phyloP scores from a whole-genome alignment of 2,797 vertebrate species.

The Siniperca scherzeri region DNA sequence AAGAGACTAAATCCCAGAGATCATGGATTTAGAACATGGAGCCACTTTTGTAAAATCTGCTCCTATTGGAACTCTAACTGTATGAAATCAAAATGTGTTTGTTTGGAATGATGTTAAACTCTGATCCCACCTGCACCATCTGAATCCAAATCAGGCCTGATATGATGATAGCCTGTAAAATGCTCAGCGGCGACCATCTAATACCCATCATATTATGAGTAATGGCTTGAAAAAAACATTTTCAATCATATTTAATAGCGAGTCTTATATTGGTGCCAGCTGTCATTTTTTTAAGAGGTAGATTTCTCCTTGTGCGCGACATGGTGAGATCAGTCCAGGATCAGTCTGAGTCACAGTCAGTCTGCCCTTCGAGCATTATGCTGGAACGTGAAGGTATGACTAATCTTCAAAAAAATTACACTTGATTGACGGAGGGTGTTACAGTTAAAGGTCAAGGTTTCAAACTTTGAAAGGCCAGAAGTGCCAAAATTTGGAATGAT shows the following conservation, averaged over 20 bases:
- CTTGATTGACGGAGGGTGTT: neutral
- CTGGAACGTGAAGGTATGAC: neutral
- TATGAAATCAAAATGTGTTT: constrained; percentile 11
- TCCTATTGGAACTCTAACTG: neutral
- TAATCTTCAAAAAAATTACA: neutral
- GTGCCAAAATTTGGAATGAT: neutral
- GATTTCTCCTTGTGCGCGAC: constrained; percentile 14
- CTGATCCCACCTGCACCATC: constrained; percentile 21
- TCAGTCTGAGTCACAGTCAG: neutral
- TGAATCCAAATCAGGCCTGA: neutral
- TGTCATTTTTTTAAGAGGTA: constrained; percentile 17
- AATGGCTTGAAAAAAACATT: constrained; percentile 33
- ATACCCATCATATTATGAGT: constrained; percentile 18
- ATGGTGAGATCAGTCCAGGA: neutral
- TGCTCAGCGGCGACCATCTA: constrained; percentile 3
- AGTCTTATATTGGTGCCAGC: neutral
- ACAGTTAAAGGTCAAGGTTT: neutral
- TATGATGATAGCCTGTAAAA: constrained; percentile 20
- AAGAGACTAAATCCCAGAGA: neutral
- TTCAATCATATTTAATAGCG: constrained; percentile 18
- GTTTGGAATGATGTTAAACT: neutral
- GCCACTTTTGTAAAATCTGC: neutral
- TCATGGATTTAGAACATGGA: too few relatives aligned
- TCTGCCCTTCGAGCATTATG: constrained; percentile 10
- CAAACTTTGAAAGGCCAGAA: neutral